Evolutionary conservation across 2,797 vertebrate genomes (phyloP).

Genomic region (Gobionotothen gibberifrons): DNA sequence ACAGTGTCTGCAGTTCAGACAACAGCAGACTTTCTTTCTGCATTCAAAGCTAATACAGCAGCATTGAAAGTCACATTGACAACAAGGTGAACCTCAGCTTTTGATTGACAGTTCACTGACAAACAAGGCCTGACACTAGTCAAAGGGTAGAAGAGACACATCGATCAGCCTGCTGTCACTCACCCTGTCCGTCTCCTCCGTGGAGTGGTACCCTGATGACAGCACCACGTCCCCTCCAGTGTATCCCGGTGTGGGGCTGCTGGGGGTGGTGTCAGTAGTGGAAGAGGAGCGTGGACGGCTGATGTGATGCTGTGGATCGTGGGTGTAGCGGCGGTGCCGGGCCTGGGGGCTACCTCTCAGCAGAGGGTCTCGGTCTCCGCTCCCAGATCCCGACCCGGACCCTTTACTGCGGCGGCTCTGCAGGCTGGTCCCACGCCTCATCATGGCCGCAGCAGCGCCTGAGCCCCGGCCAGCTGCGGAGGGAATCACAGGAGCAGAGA

Average conservation of each 20-base stretch:
- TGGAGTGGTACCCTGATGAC: constrained; percentile 86
- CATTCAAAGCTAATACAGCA: constrained; percentile 11
- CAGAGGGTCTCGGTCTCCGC: constrained; percentile 79
- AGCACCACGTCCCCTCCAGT: constrained; percentile 75
- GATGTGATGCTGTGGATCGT: constrained; percentile 85
- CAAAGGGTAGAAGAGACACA: constrained; percentile 28
- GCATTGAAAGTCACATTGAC: constrained; percentile 24
- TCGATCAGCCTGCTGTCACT: constrained; percentile 67
- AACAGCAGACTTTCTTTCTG: neutral
- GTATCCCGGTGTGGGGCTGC: constrained; percentile 81
- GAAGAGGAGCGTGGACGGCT: constrained; percentile 92
- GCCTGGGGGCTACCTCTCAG: constrained; percentile 89
- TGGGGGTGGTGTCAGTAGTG: constrained; percentile 87
- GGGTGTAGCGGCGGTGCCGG: constrained; percentile 87
- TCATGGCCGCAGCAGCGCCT: constrained; percentile 86
- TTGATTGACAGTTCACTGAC: constrained; percentile 43
- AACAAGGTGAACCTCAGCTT: constrained; percentile 45
- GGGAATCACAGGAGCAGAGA: constrained; percentile 82
- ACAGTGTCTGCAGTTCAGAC: neutral
- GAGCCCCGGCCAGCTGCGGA: constrained; percentile 84
- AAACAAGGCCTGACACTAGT: constrained; percentile 35
- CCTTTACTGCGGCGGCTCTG: constrained; percentile 87
- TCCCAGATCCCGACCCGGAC: constrained; percentile 76
- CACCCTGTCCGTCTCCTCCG: constrained; percentile 90
- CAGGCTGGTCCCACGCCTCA: constrained; percentile 94